These are phyloP conservation scores for Drosophila chauvacae DNA, from an alignment of 1,140 invertebrate species.

Conservation along the genomic window DNA sequence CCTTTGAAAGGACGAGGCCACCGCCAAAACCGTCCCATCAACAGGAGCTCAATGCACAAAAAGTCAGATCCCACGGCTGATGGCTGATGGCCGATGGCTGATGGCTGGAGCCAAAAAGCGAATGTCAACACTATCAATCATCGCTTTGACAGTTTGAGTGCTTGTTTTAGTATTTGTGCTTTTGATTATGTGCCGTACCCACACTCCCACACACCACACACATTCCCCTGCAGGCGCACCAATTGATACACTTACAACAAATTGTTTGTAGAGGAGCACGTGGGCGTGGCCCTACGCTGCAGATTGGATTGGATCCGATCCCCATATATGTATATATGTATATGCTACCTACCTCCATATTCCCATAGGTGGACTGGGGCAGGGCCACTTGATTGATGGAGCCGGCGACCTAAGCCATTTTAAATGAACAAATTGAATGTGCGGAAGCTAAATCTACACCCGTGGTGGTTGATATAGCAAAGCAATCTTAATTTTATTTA, in stretches of 20 bases:
- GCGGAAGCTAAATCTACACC: conserved; percentile 19
- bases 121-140: conserved; percentile 83
- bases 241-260: conserved; percentile 80
- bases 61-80: conserved; percentile 45
- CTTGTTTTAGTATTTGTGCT: conserved; percentile 83
- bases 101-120: conserved; percentile 74
- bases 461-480: not conserved
- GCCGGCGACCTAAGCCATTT: conserved; percentile 68
- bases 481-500: conserved; percentile 3
- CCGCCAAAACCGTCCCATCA: conserved; percentile 71
- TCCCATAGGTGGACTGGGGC: conserved; percentile 17
- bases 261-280: conserved; percentile 67
- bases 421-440: conserved; percentile 80
- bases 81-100: conserved; percentile 26
- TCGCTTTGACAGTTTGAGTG: conserved; percentile 83
- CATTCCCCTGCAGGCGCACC: conserved; percentile 47
- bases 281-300: conserved; percentile 40
- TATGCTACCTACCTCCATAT: conserved; percentile 1
- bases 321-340: conserved; percentile 8
- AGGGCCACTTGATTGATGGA: conserved; percentile 68
- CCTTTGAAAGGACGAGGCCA: conserved; percentile 45
- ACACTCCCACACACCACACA: conserved; percentile 24
- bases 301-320: conserved; percentile 12
- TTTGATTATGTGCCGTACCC: conserved; percentile 77
- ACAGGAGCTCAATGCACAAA: conserved; percentile 76